Percentiles rank a stretch among this genome's conserved stretches.
Evolutionary conservation across 2,797 vertebrate species (phyloP).

Genomic region (Hydrophis major): DNA sequence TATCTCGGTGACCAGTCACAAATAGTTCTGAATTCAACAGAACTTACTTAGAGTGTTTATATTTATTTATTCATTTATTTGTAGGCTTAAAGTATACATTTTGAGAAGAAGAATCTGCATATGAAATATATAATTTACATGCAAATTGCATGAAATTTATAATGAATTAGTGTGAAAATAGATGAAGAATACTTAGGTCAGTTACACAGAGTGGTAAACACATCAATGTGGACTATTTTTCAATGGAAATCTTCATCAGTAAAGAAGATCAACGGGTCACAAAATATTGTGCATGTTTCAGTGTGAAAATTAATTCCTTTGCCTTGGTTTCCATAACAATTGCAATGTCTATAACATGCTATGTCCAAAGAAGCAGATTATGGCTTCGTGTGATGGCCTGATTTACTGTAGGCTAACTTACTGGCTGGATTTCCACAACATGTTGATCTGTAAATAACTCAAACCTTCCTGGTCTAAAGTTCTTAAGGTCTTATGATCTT

Average conservation of each 20-base stretch:
- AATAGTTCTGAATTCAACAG: neutral
- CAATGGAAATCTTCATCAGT: neutral
- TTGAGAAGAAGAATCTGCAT: neutral
- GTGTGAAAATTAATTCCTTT: neutral
- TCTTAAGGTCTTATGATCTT: neutral
- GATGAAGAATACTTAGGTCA: neutral
- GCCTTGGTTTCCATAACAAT: neutral
- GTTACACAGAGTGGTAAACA: neutral
- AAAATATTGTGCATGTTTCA: neutral
- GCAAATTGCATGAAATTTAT: neutral
- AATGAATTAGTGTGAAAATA: neutral
- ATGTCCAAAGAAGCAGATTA: neutral
- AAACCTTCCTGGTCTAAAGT: neutral
- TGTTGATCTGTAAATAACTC: neutral
- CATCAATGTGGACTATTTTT: neutral
- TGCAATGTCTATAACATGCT: neutral
- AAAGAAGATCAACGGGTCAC: slow-evolving; percentile 29
- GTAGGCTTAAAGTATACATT: neutral
- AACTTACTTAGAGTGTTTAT: neutral
- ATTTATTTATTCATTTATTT: neutral
- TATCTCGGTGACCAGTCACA: neutral
- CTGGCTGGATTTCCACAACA: neutral
- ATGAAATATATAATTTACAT: neutral
- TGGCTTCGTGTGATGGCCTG: neutral
- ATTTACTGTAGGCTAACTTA: neutral